Conservation (phyloP, 2,113 vertebrate species). For the Platysteira castanea region DNA sequence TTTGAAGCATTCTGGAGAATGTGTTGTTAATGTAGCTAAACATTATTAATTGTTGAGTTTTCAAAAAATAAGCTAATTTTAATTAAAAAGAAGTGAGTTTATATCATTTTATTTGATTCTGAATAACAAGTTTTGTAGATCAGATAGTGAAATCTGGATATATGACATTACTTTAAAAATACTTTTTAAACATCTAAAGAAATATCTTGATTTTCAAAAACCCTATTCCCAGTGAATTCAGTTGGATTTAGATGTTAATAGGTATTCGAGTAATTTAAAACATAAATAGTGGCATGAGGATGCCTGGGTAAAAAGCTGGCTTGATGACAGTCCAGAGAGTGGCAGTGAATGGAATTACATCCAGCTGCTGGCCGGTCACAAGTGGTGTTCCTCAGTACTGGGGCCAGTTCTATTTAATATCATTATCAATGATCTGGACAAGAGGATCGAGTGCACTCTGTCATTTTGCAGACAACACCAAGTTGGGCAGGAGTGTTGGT, state of each 20-base stretch:
- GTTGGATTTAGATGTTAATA: neutral
- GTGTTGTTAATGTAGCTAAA: neutral
- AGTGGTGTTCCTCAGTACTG: neutral
- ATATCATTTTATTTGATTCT: neutral
- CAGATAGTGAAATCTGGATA: neutral
- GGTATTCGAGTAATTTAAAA: neutral
- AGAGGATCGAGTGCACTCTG: neutral
- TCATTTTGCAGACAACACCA: neutral
- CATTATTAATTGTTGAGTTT: neutral
- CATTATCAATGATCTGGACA: neutral
- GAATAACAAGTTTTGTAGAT: neutral
- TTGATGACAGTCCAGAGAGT: neutral
- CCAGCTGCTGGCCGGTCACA: neutral
- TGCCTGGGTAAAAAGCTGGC: neutral
- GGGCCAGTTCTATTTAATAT: neutral
- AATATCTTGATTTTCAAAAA: neutral
- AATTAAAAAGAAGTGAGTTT: neutral
- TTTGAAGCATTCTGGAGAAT: neutral
- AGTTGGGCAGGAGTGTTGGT: rapidly evolving
- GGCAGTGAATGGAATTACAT: neutral
- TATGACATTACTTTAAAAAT: neutral
- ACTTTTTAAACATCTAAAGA: neutral
- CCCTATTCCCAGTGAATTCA: neutral
- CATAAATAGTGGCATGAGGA: neutral
- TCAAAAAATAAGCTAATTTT: neutral